phyloP scores from a whole-genome alignment of 2,113 vertebrate species.

The Phaethon lepturus region DNA sequence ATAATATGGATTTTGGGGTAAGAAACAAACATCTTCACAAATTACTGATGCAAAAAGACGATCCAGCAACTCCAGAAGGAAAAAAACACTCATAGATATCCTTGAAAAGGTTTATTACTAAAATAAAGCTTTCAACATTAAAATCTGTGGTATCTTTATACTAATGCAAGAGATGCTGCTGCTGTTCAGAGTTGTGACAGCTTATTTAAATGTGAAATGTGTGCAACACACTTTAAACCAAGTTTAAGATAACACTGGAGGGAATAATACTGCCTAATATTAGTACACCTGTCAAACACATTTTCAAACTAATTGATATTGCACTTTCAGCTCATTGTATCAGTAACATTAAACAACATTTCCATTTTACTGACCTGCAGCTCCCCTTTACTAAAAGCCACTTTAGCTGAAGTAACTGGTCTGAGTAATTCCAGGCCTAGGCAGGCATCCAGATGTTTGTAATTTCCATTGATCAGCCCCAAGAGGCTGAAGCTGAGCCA shows the following conservation, averaged over 20 bases:
- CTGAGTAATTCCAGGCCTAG: neutral
- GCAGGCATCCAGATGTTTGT: neutral
- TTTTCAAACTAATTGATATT: conserved; percentile 3
- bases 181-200: neutral
- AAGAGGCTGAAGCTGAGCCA: neutral
- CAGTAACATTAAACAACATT: neutral
- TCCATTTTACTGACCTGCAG: neutral
- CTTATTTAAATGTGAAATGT: neutral
- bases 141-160: neutral
- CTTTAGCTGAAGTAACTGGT: neutral
- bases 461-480: neutral
- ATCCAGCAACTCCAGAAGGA: neutral
- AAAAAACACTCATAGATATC: neutral
- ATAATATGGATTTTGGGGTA: neutral
- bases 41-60: neutral
- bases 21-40: neutral
- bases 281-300: neutral
- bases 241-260: neutral
- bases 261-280: neutral
- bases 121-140: neutral
- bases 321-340: neutral
- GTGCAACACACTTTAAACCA: neutral
- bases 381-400: neutral
- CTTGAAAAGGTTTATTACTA: neutral
- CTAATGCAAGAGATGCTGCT: neutral